Base-by-base conservation (phyloP, 2,888 invertebrate genomes). In the Caradrina clavipalpis region DNA sequence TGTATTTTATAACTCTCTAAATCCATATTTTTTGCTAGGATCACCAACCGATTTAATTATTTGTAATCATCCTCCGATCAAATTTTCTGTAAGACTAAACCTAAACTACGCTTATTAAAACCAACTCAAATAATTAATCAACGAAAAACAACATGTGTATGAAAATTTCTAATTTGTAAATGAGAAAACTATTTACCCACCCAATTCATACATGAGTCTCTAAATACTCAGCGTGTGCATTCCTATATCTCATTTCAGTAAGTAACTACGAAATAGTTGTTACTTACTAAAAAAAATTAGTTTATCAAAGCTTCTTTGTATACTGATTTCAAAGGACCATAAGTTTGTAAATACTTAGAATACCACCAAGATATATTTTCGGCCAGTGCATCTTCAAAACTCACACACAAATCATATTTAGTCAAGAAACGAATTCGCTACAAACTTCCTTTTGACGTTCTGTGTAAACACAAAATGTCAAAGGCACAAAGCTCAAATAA, bases 71-170 rank as follows among this genome's bases (percentile, higher is more conserved):
- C 45, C 45, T 17, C 11, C 11, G 22, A 39, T 21, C 7, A 0
- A 13, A 58, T 22, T 57, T 35, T 17, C n/a, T n/a, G 35, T 35
- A 54, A n/a, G 22, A 13, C 22, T 22, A 54, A 66, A 54, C 7
- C 13, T 21, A 51, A 50, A 50, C 13, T 51, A 21, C 7, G 15
- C 15, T 69, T n/a, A 21, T 8, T 54, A 22, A 22, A 19, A 50
- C 13, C 17, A 26, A 39, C 39, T 68, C 39, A 35, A 35, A 35
- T 8, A 8, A 1, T 35, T 8, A 5, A 35, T 35, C 8, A 35
- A 35, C 35, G 1, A 35, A 35, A 35, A 35, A 8, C 35, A 35
- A 35, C 8, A 7, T 8, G 17, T 45, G 1, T 17, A 19, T 15
- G 1, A 26, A 39, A 17, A 26, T 21, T 31, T 42, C 39, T 5